Base-by-base conservation (phyloP, 2,113 vertebrate species). In the Dasypus novemcinctus region DNA sequence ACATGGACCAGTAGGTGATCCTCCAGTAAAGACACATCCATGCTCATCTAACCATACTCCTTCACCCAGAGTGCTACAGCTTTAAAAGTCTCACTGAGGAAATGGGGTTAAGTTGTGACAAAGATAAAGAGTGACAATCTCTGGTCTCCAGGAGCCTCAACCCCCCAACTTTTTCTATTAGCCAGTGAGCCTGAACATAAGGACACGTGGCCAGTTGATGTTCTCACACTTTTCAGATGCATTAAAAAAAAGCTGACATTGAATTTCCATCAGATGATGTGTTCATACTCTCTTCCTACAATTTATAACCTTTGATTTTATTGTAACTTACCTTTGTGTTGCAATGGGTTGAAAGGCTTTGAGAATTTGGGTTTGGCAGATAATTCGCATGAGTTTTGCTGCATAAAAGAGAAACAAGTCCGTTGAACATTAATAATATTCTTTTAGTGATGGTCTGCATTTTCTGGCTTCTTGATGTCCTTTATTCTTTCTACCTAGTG, bases 261-360 rank as follows among this genome's bases (percentile, higher is more conserved):
- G 21, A 71, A 23, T 86, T 85, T 75, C 66, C 29, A 63, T 90
- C 21, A 36, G 17, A 17, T 27, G 11, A 63, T 41, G 3, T 29
- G 72, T 33, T 82, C 20, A 23, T 27, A 63, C 4, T 59, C 49
- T 63, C 54, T 82, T 59, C 46, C 36, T 36, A 41, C 41, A 14
- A 85, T 61, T 83, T 20, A 31, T 41, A 52, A 18, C 17, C 17
- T 66, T 43, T 15, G 13, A 25, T 71, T 66, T 23, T 69, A 83
- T 54, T 54, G 4, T 52, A 76, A 95, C 97, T 96, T 52, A 98
- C 97, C 94, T 97, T 94, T 95, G 46, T 74, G 61, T 29, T 87
- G 54, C 23, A 94, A 12, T 54, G 78, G 57, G 29, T 95, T 90
- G 76, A 93, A 89, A 31, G 59, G 27, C 41, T 93, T 93, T 31